Evolutionary conservation across 2,888 invertebrate species (phyloP).

Genomic region (Hyposoter didymator): DNA sequence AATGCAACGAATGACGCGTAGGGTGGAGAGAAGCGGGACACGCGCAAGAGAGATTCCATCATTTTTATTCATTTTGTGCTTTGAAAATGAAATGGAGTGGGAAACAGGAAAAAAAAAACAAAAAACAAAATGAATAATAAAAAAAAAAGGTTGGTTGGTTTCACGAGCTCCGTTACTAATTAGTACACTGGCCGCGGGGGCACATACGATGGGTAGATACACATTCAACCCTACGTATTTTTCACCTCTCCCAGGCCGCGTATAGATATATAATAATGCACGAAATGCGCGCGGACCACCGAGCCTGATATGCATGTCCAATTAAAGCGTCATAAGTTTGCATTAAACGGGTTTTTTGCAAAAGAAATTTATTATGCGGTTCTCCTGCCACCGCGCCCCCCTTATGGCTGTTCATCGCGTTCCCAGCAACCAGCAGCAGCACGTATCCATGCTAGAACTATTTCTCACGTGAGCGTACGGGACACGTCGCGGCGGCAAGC

Average conservation of each 20-base stretch:
- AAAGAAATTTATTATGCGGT: constrained; percentile 70
- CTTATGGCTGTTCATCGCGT: constrained; percentile 28
- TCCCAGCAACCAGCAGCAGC: not conserved
- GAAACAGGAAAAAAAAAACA: constrained; percentile 48
- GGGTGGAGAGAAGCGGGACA: constrained; percentile 10
- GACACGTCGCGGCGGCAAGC: constrained; percentile 8
- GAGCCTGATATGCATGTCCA: constrained; percentile 78
- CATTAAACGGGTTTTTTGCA: constrained; percentile 75
- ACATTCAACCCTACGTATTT: constrained; percentile 19
- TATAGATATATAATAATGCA: constrained; percentile 57
- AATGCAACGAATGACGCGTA: constrained; percentile 10
- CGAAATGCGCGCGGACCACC: constrained; percentile 50
- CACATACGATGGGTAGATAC: constrained; percentile 51
- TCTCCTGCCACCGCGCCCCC: constrained; percentile 37
- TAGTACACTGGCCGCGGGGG: constrained; percentile 66
- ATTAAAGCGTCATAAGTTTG: constrained; percentile 80
- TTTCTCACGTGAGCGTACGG: not conserved
- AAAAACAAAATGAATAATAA: constrained; percentile 65
- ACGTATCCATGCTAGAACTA: constrained; percentile 5
- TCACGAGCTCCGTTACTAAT: constrained; percentile 65
- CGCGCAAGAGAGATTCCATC: constrained; percentile 57
- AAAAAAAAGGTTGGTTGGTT: constrained; percentile 66
- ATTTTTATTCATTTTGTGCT: constrained; percentile 69
- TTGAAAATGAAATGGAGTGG: constrained; percentile 63
- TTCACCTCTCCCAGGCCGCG: not conserved